Base-by-base conservation (phyloP, 2,888 invertebrate species). In the Hypselothyrea guttata region DNA sequence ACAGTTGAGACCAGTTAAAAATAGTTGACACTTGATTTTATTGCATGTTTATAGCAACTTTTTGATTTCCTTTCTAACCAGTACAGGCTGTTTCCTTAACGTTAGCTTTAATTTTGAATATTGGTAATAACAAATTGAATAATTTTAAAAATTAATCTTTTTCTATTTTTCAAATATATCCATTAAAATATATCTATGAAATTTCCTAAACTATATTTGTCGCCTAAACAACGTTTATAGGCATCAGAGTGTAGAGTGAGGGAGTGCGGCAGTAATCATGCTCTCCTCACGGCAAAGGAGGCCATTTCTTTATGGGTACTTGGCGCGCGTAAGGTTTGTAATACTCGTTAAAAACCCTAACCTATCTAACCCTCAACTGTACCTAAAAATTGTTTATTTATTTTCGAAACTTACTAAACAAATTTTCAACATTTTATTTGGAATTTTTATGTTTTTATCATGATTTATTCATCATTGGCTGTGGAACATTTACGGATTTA, bases 281-380 rank as follows among this genome's bases (percentile, higher is more conserved):
- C 94, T 92, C 94, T 96, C 92, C 94, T 96, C 92, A 96, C 95
- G 92, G 95, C 95, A 92, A 95, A 95, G 94, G 96, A 96, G 94
- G 96, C 96, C 92, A 95, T 96, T 93, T 95, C 96, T 91, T 94
- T 96, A 91, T 96, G 96, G 96, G 95, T 95, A 92, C 95, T 96
- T 93, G 95, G 95, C 93, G 95, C 95, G 92, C 94, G 96, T 93
- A 96, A 96, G 96, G 96, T 96, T 90, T 89, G 90, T 90, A 89
- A 77, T 71, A 77, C 63, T 69, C 75, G 65, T 64, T 51, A 15
- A 59, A 45, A 40, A 52, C 44, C 48, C 18, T 13, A 18, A 9
- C 13, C 37, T 51, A 52, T 42, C 12, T 3, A 15, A 11, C 7
- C 31, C 27, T 34, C 34, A 55, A 27, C 37, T 56, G 18, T 48